These are phyloP conservation scores for Loxodonta africana DNA, from an alignment of 2,113 vertebrate species.

Conservation along the genomic window DNA sequence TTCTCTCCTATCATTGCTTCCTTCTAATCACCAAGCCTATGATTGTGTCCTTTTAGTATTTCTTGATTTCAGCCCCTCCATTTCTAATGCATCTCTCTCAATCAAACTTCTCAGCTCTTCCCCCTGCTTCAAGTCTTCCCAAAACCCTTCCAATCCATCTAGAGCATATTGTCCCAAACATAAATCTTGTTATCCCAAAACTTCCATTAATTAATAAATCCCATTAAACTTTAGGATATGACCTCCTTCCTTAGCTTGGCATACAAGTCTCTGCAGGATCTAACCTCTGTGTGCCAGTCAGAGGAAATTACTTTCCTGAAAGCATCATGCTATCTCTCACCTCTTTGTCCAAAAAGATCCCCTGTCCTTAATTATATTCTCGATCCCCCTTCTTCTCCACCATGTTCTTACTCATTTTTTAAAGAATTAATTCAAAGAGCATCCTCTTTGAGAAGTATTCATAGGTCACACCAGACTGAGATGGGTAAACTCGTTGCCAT, in stretches of 20 bases:
- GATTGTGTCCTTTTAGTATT: not conserved
- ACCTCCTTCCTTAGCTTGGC: not conserved
- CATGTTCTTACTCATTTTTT: not conserved
- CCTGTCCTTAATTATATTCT: not conserved
- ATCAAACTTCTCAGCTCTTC: not conserved
- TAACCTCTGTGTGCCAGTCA: not conserved
- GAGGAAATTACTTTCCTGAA: not conserved
- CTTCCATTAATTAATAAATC: not conserved
- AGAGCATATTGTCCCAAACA: not conserved
- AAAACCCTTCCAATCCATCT: not conserved
- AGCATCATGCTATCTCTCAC: not conserved
- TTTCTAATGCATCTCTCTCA: not conserved
- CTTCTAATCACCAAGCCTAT: not conserved
- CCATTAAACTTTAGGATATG: not conserved
- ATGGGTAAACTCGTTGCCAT: not conserved
- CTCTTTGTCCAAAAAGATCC: not conserved
- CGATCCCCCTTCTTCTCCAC: not conserved
- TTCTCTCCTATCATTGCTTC: not conserved
- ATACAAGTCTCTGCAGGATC: not conserved
- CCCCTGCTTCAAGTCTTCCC: not conserved
- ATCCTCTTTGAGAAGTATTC: not conserved
- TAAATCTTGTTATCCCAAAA: not conserved
- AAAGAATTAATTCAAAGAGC: not conserved
- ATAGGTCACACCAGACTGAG: not conserved
- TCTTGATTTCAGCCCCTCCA: not conserved